These are phyloP conservation scores for Hoplostethus atlanticus DNA, from an alignment of 2,797 vertebrate genomes.

Conservation along the genomic window DNA sequence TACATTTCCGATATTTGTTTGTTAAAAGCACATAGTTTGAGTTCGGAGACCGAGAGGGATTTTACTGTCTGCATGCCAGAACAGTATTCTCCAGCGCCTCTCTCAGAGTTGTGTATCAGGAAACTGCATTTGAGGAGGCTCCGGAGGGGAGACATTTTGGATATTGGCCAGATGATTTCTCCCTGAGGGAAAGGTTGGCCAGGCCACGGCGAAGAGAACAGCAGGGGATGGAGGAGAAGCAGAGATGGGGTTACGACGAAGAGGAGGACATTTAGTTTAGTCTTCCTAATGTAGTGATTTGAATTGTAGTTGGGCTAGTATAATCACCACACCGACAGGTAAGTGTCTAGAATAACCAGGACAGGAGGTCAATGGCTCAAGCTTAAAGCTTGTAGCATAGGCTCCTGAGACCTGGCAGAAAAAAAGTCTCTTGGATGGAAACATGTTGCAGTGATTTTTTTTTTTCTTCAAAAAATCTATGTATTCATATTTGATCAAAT, in stretches of 20 bases:
- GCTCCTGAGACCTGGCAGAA: no score
- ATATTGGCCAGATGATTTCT: neutral
- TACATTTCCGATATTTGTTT: constrained; percentile 22
- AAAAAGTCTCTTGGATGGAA: no score
- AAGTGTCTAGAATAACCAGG: no score
- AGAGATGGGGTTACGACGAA: neutral
- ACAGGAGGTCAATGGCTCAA: no score
- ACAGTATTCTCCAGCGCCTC: neutral
- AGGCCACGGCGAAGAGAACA: neutral
- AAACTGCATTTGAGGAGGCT: constrained; percentile 6
- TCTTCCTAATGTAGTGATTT: no score
- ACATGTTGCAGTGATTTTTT: no score
- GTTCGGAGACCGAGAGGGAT: neutral
- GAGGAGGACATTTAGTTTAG: neutral
- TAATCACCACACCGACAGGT: no score
- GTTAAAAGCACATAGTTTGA: constrained; percentile 4
- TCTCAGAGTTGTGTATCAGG: neutral
- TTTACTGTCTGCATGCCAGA: constrained; percentile 2
- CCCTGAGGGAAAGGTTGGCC: neutral
- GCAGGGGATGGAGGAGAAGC: neutral
- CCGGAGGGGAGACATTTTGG: neutral
- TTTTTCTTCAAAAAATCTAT: no score
- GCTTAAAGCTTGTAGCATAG: no score
- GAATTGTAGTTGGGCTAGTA: no score
- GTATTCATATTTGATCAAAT: no score